A percentile compares a stretch with the other conserved stretches of the same genome.
These are phyloP conservation scores for Syngnathus acus DNA, from an alignment of 2,797 vertebrate genomes.

Conservation along the genomic window DNA sequence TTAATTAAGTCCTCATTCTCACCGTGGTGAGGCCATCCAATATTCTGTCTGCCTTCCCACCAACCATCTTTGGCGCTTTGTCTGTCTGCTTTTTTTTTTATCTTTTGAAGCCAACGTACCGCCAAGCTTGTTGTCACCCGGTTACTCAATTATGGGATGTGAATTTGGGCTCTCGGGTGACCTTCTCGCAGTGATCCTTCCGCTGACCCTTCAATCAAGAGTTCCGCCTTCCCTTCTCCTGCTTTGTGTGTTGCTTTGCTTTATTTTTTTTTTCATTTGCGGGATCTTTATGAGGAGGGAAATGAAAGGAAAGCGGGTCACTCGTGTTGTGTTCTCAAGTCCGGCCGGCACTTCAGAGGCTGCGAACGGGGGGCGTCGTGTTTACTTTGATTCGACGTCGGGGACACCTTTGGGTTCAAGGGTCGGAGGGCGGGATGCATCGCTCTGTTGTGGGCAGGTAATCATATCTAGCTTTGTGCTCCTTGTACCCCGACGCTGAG, in stretches of 20 bases:
- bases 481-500: slow-evolving; percentile 57
- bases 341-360: slow-evolving; percentile 68
- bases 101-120: too few relatives aligned
- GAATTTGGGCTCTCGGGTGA: slow-evolving; percentile 73
- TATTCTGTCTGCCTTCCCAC: slow-evolving; percentile 44
- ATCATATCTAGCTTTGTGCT: slow-evolving; percentile 72
- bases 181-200: slow-evolving; percentile 73
- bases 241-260: slow-evolving; percentile 59
- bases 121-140: slow-evolving; percentile 22
- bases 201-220: slow-evolving; percentile 71
- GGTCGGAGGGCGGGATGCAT: slow-evolving; percentile 67
- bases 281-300: slow-evolving; percentile 75
- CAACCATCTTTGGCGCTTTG: slow-evolving; percentile 28
- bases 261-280: slow-evolving; percentile 73
- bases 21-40: slow-evolving; percentile 56
- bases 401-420: slow-evolving; percentile 60
- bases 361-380: slow-evolving; percentile 55
- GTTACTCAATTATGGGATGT: slow-evolving; percentile 73
- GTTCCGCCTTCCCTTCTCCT: slow-evolving; percentile 44
- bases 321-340: slow-evolving; percentile 59
- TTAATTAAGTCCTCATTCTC: slow-evolving; percentile 74
- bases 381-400: slow-evolving; percentile 78
- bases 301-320: slow-evolving; percentile 73
- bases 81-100: slow-evolving; percentile 31
- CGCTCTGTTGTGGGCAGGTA: slow-evolving; percentile 74